These are phyloP conservation scores for Isurus oxyrinchus DNA, from an alignment of 2,113 vertebrate species.

Conservation along the genomic window DNA sequence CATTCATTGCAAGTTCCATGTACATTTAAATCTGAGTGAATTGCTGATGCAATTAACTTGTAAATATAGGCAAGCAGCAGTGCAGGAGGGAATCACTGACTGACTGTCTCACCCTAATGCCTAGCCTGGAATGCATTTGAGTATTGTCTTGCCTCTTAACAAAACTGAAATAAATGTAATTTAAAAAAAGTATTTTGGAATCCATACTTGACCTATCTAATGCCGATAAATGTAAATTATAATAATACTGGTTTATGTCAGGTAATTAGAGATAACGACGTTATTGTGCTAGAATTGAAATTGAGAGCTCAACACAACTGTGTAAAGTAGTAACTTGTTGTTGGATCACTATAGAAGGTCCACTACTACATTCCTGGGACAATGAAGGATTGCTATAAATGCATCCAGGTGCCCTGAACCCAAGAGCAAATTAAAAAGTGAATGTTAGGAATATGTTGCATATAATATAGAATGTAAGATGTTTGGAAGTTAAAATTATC, in stretches of 20 bases:
- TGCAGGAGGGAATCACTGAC: not conserved
- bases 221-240: not conserved
- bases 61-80: not conserved
- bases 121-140: not conserved
- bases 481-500: not conserved
- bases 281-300: not conserved
- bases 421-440: not conserved
- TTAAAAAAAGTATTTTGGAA: not conserved
- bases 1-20: not conserved
- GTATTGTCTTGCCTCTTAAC: not conserved
- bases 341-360: not conserved
- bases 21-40: not conserved
- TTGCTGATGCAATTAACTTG: slow-evolving; percentile 3
- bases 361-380: not conserved
- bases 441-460: not conserved
- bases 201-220: not conserved
- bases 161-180: not conserved
- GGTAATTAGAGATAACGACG: not conserved
- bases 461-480: not conserved
- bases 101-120: not conserved
- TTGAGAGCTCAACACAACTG: not conserved
- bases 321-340: not conserved
- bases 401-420: no score
- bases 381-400: not conserved
- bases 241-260: not conserved